phyloP scores from a whole-genome alignment of 64 coral and sea anemone genomes.

The Dendronephthya gigantea region DNA sequence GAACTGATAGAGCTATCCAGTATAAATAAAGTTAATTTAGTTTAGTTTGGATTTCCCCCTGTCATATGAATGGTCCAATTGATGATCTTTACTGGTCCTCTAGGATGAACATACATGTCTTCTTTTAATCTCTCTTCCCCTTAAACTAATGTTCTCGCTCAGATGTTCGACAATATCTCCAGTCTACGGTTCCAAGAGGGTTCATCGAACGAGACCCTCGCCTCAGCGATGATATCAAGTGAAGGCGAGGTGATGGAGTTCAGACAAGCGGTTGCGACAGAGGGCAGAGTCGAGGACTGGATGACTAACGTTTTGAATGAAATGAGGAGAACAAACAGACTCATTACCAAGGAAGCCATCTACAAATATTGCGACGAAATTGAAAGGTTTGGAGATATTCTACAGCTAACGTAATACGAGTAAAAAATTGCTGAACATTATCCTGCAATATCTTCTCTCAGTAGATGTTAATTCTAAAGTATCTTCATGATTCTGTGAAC shows the following conservation, averaged over 20 bases:
- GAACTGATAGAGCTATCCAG: too few relatives aligned
- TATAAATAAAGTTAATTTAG: too few relatives aligned
- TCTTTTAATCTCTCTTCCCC: too few relatives aligned
- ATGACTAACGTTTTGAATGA: slow-evolving; percentile 99
- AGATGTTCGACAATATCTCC: slow-evolving; percentile 99
- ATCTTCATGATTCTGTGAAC: too few relatives aligned
- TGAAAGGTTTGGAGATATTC: slow-evolving; percentile 32
- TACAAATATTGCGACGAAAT: slow-evolving; percentile 72
- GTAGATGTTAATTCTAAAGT: too few relatives aligned
- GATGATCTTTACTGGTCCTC: too few relatives aligned
- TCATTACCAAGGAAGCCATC: slow-evolving; percentile 96
- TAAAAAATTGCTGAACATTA: too few relatives aligned
- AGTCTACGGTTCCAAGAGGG: slow-evolving; percentile 90
- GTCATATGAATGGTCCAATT: too few relatives aligned
- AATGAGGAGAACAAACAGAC: slow-evolving; percentile 91
- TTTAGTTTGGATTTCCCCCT: too few relatives aligned
- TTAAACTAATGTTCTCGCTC: background rate
- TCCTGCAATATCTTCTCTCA: too few relatives aligned
- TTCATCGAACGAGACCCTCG: slow-evolving; percentile 60
- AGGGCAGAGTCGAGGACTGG: slow-evolving; percentile 95
- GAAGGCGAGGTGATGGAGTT: slow-evolving; percentile 92
- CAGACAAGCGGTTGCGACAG: slow-evolving; percentile 67
- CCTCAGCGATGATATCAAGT: slow-evolving; percentile 76
- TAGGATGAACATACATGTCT: too few relatives aligned
- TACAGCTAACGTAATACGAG: too few relatives aligned